These are phyloP conservation scores for Corythornis cristatus DNA, from an alignment of 2,113 vertebrate genomes.

Conservation along the genomic window DNA sequence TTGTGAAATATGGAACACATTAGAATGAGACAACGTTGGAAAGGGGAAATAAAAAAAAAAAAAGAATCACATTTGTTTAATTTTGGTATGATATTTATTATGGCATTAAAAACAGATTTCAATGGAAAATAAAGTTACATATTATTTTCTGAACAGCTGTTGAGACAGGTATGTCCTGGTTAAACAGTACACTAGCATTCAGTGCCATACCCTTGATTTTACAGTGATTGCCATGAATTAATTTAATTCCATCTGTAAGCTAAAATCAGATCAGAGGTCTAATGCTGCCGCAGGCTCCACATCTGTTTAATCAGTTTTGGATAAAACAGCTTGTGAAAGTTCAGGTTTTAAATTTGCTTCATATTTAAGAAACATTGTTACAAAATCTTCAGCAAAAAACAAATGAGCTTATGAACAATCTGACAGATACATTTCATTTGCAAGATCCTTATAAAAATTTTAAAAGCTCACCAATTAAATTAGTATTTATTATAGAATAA, in stretches of 20 bases:
- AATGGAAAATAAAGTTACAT: conserved; percentile 57
- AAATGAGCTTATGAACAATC: neutral
- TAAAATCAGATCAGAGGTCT: conserved; percentile 79
- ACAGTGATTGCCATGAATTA: conserved; percentile 68
- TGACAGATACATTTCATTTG: neutral
- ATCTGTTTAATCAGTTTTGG: conserved; percentile 78
- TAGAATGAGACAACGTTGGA: neutral
- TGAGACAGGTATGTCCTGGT: conserved; percentile 59
- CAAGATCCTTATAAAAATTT: neutral
- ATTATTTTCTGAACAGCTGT: conserved; percentile 65
- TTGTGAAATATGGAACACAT: neutral
- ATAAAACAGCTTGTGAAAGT: conserved; percentile 73
- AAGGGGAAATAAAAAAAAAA: conserved; percentile 17
- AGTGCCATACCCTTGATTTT: conserved; percentile 68
- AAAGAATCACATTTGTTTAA: conserved; percentile 27
- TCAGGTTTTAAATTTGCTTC: conserved; percentile 71
- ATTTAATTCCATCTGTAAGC: conserved; percentile 77
- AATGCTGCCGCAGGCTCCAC: conserved; percentile 73
- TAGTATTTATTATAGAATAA: neutral
- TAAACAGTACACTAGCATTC: conserved; percentile 53
- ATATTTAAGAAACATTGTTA: conserved; percentile 64
- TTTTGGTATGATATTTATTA: conserved; percentile 54
- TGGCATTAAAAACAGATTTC: conserved; percentile 37
- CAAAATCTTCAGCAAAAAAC: neutral
- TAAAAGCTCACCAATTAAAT: neutral